Base-by-base conservation (phyloP, 1,140 invertebrate species). In the Saccostrea glomerata region DNA sequence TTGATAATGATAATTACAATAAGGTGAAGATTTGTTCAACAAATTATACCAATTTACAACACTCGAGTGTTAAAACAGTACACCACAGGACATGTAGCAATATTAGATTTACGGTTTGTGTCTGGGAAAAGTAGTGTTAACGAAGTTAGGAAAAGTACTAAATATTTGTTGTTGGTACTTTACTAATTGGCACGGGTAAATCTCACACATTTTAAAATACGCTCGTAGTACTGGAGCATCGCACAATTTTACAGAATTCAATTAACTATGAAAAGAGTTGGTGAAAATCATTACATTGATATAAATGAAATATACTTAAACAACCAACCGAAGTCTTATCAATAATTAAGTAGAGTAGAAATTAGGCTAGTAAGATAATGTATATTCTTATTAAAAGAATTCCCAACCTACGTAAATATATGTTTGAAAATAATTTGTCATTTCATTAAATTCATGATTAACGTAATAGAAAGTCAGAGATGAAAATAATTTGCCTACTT, bases 1-100 rank as follows among this genome's bases (percentile, higher is more conserved):
- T 77, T 77, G 70, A 77, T 77, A 77, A 77, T 77, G 70, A 77
- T 77, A 77, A 77, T 36, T 36, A 77, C 70, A 77, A 77, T 77
- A 77, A 77, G 70, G 70, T 13, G 70, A 77, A 77, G 30, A 77
- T 30, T 77, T 77, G 13, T 25, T 30, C 23, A 25, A 36, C 30
- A 77, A 30, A 15, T 77, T 77, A 36, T 23, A 77, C 25, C 13
- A 30, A 77, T 77, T 77, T 25, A 77, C 25, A 77, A 77, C 70
- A 77, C 70, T 30, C 11, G 7, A 36, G 70, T 77, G 70, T 77
- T 47, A 47, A 47, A 77, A 77, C 36, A 30, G 13, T 77, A 25
- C 23, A 25, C 70, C 70, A 77, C 25, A 11, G 70, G 70, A 77
- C 30, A 77, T 3, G 70, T 63, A 25, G 23, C 13, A 25, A 36